Evolutionary conservation across 2,888 invertebrate genomes (phyloP), one percentile per base, ranked within the genome.

Genomic region (Clistopyga incitator): DNA sequence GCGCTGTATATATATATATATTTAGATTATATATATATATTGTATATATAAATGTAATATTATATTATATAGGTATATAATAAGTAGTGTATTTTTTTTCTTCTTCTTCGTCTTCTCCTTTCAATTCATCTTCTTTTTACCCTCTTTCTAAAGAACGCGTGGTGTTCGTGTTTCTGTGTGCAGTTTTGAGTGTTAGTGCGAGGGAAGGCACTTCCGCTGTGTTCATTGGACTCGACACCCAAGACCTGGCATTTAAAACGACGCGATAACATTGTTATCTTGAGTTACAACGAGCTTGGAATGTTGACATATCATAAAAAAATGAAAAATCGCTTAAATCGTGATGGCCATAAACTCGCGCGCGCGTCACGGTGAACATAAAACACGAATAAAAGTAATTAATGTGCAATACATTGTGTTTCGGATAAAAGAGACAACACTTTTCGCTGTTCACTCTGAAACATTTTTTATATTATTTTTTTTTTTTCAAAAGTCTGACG

Each of bases 161-260:
- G 82, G 84, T 86, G 85, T 85, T 85, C 86, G 80, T 84, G 75
- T 84, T 67, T 71, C 13, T 75, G 68, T 78, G 74, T 81, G 71
- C 88, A 90, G 88, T 90, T n/a, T n/a, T 89, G 90, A 90, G 90
- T 92, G 89, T 88, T 87, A 92, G 92, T 93, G 92, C 92, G 92
- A 91, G 90, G 92, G 90, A 93, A 93, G 93, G 93, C 93, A 93
- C 92, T 93, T 93, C 88, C 91, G 91, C 92, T 92, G 90, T 90
- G 88, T 90, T 85, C 77, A 86, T 84, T 42, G 68, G 78, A 87
- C 87, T 88, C 86, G 84, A 75, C 82, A 81, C 87, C 18, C 88
- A 86, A 86, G 87, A 88, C 88, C 86, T 83, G 79, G 65, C 56
- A 23, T 20, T 47, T 10, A 20, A 38, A 4, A 29, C 56, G 61